These are phyloP conservation scores for Dermolepida albohirtum DNA, from an alignment of 2,888 invertebrate genomes.

Conservation along the genomic window DNA sequence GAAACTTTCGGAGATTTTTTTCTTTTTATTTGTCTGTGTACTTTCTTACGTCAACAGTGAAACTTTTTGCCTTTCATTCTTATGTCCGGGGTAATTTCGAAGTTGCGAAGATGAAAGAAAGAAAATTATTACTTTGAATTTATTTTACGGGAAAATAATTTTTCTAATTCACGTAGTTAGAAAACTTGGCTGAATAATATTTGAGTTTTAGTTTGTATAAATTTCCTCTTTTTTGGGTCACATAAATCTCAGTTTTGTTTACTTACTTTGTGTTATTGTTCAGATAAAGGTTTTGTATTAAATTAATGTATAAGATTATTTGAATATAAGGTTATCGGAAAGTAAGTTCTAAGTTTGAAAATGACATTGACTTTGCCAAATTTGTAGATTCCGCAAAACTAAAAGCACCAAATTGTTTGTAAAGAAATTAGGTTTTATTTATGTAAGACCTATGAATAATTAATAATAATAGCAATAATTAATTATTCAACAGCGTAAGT, in stretches of 20 bases:
- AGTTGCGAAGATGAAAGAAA: slow-evolving; percentile 27
- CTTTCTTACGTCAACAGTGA: slow-evolving; percentile 23
- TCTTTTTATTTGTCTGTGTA: slow-evolving; percentile 6
- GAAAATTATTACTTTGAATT: slow-evolving; percentile 33
- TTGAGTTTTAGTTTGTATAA: slow-evolving; percentile 5
- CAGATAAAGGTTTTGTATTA: no score
- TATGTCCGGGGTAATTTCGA: slow-evolving; percentile 23
- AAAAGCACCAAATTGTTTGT: no score
- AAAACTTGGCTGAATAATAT: neutral
- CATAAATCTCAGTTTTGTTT: no score
- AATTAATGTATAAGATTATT: no score
- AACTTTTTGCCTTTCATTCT: slow-evolving; percentile 28
- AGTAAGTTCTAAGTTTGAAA: no score
- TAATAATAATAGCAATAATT: no score
- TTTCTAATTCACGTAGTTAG: slow-evolving; percentile 22
- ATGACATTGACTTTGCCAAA: no score
- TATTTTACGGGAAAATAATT: slow-evolving; percentile 14
- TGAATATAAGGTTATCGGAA: no score
- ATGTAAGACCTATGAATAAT: no score
- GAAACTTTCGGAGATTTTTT: slow-evolving; percentile 17
- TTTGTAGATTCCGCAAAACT: no score
- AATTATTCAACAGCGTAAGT: no score
- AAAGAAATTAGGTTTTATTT: no score
- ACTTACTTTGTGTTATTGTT: neutral
- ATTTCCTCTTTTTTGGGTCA: neutral